Conservation (phyloP, 2,113 vertebrate species). For the Lagopus leucura region DNA sequence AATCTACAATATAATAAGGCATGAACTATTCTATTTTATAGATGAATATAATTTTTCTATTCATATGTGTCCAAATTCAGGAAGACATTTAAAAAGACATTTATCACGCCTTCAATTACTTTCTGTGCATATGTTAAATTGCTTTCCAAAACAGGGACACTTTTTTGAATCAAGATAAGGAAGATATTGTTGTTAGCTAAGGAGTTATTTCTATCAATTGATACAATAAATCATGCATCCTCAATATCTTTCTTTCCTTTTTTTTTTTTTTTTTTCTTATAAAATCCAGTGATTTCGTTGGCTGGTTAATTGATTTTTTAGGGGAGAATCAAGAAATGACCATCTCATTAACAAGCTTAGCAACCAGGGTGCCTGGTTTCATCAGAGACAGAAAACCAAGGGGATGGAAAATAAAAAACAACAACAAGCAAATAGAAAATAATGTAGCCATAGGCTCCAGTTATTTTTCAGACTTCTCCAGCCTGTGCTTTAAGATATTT, state of each 20-base stretch:
- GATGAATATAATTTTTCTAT: background rate
- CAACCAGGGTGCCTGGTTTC: background rate
- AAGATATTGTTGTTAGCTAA: background rate
- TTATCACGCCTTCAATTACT: background rate
- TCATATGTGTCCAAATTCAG: background rate
- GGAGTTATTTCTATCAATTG: background rate
- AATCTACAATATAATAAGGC: background rate
- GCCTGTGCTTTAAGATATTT: background rate
- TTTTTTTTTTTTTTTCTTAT: background rate
- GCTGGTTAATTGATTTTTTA: conserved; percentile 33
- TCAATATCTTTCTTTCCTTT: background rate
- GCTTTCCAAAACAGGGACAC: background rate
- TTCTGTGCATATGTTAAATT: background rate
- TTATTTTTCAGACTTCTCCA: background rate
- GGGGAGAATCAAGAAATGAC: background rate
- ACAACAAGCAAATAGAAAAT: background rate
- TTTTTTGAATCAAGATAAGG: background rate
- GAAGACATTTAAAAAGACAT: conserved; percentile 23
- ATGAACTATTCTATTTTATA: background rate
- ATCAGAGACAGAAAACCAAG: background rate
- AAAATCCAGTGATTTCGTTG: conserved; percentile 4
- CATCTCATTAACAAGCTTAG: background rate
- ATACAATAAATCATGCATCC: background rate
- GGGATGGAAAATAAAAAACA: background rate
- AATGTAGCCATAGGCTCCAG: background rate